Conservation (phyloP, 2,797 vertebrate genomes). For the Simalia tracyae region DNA sequence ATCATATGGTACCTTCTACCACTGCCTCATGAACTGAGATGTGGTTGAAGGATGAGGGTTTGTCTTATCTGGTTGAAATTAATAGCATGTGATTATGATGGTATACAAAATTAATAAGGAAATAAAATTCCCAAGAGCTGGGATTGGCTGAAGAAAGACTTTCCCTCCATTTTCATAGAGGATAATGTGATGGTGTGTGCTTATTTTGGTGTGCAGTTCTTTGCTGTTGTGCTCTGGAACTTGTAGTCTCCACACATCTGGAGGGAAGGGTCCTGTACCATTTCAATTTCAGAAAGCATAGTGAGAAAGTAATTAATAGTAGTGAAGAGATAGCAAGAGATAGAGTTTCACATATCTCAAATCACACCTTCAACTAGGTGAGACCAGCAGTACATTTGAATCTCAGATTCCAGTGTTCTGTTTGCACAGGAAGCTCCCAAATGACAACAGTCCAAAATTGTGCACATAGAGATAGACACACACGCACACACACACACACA, state of each 20-base stretch:
- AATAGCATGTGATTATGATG: not conserved
- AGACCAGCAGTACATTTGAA: not conserved
- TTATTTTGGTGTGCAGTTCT: not conserved
- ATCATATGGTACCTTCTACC: no score
- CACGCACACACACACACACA: not conserved
- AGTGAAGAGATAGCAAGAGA: not conserved
- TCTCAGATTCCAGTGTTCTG: not conserved
- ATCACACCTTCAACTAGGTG: not conserved
- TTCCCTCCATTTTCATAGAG: not conserved
- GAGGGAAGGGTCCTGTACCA: not conserved
- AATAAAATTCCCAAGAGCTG: not conserved
- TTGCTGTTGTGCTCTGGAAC: not conserved
- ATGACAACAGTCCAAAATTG: not conserved
- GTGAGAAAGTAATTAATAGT: not conserved
- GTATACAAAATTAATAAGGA: not conserved
- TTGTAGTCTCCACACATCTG: not conserved
- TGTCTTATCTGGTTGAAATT: not conserved
- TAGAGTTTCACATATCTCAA: not conserved
- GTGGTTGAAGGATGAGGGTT: not conserved
- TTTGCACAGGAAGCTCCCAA: not conserved
- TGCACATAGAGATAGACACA: not conserved
- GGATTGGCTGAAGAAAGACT: not conserved
- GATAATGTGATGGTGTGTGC: not conserved
- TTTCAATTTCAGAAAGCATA: not conserved
- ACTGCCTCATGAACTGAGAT: not conserved